These are phyloP conservation scores for Indri indri DNA, from an alignment of 2,113 vertebrate genomes.

Conservation along the genomic window DNA sequence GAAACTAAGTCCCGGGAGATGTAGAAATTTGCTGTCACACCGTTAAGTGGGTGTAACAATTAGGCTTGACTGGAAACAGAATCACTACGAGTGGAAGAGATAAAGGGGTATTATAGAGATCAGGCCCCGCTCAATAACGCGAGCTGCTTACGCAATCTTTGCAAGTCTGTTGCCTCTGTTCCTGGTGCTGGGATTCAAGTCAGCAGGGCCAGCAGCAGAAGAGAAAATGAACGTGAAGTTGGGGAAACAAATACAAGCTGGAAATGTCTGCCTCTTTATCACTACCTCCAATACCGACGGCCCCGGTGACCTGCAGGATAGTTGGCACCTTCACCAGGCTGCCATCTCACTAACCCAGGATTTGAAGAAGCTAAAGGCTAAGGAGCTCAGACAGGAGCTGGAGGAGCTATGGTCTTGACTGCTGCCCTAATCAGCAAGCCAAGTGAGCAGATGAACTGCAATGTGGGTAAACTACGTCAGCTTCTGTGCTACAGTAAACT, in stretches of 20 bases:
- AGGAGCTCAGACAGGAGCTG: neutral
- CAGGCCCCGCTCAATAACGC: neutral
- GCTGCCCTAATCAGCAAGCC: neutral
- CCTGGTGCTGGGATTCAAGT: neutral
- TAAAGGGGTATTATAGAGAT: neutral
- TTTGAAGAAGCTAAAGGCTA: neutral
- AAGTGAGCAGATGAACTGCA: neutral
- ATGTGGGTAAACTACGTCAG: neutral
- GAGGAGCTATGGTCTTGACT: neutral
- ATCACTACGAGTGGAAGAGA: neutral
- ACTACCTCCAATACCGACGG: rapidly evolving
- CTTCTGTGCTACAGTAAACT: neutral
- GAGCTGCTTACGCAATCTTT: neutral
- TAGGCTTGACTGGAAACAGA: neutral
- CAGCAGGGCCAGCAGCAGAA: neutral
- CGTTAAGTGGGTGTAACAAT: neutral
- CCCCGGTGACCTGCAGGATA: rapidly evolving
- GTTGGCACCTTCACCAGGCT: neutral
- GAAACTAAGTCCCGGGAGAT: neutral
- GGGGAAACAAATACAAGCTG: too few species aligned
- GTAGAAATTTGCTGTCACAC: neutral
- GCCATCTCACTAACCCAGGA: neutral
- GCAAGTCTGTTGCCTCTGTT: neutral
- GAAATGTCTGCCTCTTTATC: neutral
- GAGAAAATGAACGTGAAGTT: neutral